Percentiles rank a stretch among this genome's conserved stretches.
These are phyloP conservation scores for Temnopleurus reevesii DNA, from an alignment of 53 echinoderm and acorn worm species.

Conservation along the genomic window DNA sequence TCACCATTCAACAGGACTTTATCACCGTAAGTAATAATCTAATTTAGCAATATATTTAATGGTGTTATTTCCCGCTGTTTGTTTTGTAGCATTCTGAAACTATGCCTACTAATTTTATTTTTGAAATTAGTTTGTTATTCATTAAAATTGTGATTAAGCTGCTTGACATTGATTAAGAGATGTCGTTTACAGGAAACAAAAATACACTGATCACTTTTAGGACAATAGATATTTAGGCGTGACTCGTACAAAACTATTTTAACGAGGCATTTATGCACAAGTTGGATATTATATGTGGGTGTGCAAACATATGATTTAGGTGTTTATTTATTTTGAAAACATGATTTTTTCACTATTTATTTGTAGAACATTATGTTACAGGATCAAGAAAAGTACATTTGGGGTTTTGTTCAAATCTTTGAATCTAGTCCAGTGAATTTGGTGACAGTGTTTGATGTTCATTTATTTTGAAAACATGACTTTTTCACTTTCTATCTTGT, in stretches of 20 bases:
- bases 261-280: neutral
- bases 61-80: neutral
- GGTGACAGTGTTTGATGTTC: too few species aligned
- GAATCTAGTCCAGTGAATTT: too few species aligned
- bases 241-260: slow-evolving; percentile 25
- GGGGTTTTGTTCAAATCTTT: too few species aligned
- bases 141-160: neutral
- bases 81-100: neutral
- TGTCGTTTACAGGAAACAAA: neutral
- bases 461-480: neutral
- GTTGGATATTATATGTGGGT: neutral
- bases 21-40: slow-evolving; percentile 42
- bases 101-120: neutral
- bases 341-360: neutral
- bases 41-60: slow-evolving; percentile 2
- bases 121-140: neutral
- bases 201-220: neutral
- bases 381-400: too few species aligned
- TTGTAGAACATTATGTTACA: too few species aligned
- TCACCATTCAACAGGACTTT: slow-evolving; percentile 36
- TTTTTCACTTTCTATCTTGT: neutral
- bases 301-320: neutral
- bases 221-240: neutral
- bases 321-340: neutral
- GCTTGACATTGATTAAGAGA: slow-evolving; percentile 34